Conservation (phyloP, 2,113 vertebrate species). For the Parus major region DNA sequence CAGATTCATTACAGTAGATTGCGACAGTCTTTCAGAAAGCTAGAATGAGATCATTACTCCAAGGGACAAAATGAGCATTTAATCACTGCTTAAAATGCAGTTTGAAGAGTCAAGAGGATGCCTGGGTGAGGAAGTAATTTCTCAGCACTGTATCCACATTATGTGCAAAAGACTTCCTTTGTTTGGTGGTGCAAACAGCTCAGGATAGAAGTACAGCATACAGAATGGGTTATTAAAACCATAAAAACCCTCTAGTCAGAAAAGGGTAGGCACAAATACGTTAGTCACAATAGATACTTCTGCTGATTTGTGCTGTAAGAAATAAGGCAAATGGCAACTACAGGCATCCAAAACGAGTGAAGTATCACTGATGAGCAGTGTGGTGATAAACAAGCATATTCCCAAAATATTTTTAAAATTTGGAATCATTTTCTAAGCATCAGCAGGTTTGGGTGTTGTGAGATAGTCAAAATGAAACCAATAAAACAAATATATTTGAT, state of each 20-base stretch:
- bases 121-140: constrained; percentile 66
- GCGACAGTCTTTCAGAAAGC: constrained; percentile 18
- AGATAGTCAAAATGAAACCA: constrained; percentile 15
- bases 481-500: not conserved
- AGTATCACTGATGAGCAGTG: constrained; percentile 44
- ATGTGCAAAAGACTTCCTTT: constrained; percentile 62
- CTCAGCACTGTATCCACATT: constrained; percentile 48
- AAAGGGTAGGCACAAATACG: constrained; percentile 17
- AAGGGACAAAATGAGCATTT: constrained; percentile 50
- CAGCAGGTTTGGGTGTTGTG: constrained; percentile 12
- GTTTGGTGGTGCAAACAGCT: constrained; percentile 27
- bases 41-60: constrained; percentile 56
- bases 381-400: constrained; percentile 18
- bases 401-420: constrained; percentile 40
- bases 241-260: constrained; percentile 33
- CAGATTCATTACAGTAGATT: constrained; percentile 50
- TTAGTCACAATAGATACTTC: constrained; percentile 42
- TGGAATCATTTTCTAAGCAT: constrained; percentile 3
- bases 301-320: constrained; percentile 48
- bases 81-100: constrained; percentile 61
- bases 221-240: constrained; percentile 56
- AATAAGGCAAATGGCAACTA: constrained; percentile 42
- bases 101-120: constrained; percentile 54
- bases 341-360: constrained; percentile 13
- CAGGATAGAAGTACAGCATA: constrained; percentile 2